Evolutionary conservation across 2,888 invertebrate species (phyloP).

Genomic region (Pristionchus japonicus): DNA sequence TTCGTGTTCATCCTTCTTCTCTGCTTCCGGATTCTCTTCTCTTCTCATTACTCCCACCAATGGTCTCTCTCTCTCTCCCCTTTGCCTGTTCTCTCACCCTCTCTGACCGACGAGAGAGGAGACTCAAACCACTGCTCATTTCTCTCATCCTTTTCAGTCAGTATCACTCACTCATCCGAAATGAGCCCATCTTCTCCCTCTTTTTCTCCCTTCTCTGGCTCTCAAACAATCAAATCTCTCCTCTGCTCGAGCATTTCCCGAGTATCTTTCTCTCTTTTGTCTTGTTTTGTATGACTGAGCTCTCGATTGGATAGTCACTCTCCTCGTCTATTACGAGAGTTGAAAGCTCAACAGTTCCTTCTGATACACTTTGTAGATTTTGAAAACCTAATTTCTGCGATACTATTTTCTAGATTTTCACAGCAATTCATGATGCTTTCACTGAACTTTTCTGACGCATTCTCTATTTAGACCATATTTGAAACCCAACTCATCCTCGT

Average conservation of each 20-base stretch:
- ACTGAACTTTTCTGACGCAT: neutral
- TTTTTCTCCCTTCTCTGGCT: constrained; percentile 1
- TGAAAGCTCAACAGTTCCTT: neutral
- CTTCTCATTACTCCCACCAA: constrained; percentile 4
- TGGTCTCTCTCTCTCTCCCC: no score
- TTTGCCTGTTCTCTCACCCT: no score
- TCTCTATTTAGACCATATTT: neutral
- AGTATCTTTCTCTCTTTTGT: neutral
- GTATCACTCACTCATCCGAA: constrained; percentile 22
- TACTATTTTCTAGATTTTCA: no score
- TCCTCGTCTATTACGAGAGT: neutral
- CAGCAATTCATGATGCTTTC: no score
- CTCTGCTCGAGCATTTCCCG: neutral
- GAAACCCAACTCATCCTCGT: neutral
- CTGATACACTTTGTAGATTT: neutral
- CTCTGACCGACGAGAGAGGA: no score
- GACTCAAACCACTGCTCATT: no score
- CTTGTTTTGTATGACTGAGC: neutral
- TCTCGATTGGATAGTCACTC: neutral
- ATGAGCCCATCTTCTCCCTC: constrained; percentile 28
- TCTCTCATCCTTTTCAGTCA: neutral
- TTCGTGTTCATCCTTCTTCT: constrained; percentile 1
- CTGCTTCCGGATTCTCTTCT: neutral
- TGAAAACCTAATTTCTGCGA: no score
- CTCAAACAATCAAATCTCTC: constrained; percentile 32